Base-by-base conservation (phyloP, 2,797 vertebrate genomes). In the Helicolenus hilgendorfi region DNA sequence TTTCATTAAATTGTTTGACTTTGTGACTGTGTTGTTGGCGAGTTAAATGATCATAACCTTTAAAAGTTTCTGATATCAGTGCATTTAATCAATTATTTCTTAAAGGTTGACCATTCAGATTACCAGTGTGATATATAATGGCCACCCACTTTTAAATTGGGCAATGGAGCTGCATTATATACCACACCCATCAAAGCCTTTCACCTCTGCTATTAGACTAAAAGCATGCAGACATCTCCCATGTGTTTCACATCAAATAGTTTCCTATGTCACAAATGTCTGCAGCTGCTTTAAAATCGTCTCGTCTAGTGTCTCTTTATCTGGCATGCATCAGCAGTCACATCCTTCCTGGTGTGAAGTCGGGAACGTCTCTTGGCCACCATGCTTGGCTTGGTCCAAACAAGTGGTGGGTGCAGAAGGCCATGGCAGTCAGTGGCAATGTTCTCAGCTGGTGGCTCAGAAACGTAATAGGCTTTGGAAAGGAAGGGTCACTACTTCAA, bases 241-340 rank as follows among this genome's bases (percentile, higher is more conserved):
- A 84, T 81, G 67, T 73, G 13, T 71, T 73, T 15, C 59, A 69
- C 62, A 86, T 83, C 14, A 89, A 85, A 87, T 36, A 81, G 77
- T 84, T 76, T 65, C 73, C 77, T 76, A 59, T 86, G 85, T 87
- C 38, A 63, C 78, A 91, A 80, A 88, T 60, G 74, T 35, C 81
- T 84, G 86, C 89, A 93, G 92, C 88, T 91, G 92, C 90, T 92
- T 77, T 87, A 65, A 82, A 87, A 33, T 82, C 1, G 36, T 41
- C 76, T 70, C 68, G 26, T 79, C 45, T 36, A 35, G 79, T 86
- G 79, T 87, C 79, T 88, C 56, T 60, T 94, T 92, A 93, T 95
- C 93, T 96, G 95, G 89, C 85, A 94, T 83, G 91, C 92, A 93
- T 94, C 94, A 94, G 87, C 73, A 89, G 81, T 94, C 88, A 92